Evolutionary conservation across 92 coral and sea anemone species (phyloP).

Genomic region (Parazoanthus swiftii): DNA sequence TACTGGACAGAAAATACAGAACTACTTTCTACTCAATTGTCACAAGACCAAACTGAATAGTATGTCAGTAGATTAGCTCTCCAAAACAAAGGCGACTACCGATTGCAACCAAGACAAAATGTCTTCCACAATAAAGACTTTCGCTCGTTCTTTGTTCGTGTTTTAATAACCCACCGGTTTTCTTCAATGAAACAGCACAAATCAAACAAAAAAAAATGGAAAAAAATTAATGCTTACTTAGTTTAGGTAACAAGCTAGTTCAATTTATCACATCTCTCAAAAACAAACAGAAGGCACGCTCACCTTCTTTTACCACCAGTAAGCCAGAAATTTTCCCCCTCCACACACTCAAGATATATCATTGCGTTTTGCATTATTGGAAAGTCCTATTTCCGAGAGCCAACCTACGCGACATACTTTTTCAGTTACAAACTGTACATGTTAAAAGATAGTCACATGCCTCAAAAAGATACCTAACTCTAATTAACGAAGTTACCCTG

Average conservation of each 20-base stretch:
- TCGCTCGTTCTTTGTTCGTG: neutral
- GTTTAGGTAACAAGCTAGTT: neutral
- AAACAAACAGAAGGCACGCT: neutral
- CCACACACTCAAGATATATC: neutral
- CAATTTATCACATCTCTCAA: neutral
- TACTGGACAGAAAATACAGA: conserved; percentile 17
- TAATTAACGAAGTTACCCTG: neutral
- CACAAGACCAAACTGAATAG: conserved; percentile 26
- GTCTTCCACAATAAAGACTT: too few relatives aligned
- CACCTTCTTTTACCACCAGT: too few relatives aligned
- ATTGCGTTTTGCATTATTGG: neutral
- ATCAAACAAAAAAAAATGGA: too few relatives aligned
- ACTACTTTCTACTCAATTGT: conserved; percentile 6
- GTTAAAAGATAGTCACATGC: conserved; percentile 16
- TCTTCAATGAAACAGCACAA: neutral
- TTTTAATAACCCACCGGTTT: too few relatives aligned
- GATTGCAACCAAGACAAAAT: neutral
- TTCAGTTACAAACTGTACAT: conserved; percentile 23
- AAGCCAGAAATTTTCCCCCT: too few relatives aligned
- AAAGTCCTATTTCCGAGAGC: conserved; percentile 10
- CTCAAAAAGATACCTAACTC: neutral
- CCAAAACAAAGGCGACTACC: neutral
- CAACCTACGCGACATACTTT: conserved; percentile 10
- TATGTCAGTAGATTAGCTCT: conserved; percentile 37
- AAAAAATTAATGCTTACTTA: too few relatives aligned